These are phyloP conservation scores for Cepaea hortensis DNA, from an alignment of 2,888 invertebrate genomes.

Conservation along the genomic window DNA sequence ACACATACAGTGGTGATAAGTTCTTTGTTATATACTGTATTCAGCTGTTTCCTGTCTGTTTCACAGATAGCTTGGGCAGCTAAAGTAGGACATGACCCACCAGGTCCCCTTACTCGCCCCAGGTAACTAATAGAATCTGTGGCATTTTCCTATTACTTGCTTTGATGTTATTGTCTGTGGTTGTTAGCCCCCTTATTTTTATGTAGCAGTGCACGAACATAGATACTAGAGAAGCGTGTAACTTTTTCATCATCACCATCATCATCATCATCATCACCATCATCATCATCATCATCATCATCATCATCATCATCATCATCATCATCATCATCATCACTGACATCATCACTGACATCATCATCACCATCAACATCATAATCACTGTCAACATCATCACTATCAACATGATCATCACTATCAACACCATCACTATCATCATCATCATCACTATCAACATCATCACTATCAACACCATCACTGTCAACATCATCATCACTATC, in stretches of 20 bases:
- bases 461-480: not conserved
- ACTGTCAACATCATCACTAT: not conserved
- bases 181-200: too few species aligned
- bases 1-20: too few species aligned
- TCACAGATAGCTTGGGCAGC: conserved; percentile 51
- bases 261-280: not conserved
- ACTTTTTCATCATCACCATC: not conserved
- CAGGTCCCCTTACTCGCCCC: conserved; percentile 48
- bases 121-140: conserved; percentile 12
- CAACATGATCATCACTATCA: not conserved
- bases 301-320: too few species aligned
- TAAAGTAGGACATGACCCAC: conserved; percentile 48
- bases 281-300: not conserved
- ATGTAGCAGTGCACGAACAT: too few species aligned
- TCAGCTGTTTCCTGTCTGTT: not conserved
- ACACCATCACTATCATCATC: not conserved
- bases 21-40: not conserved
- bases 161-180: not conserved
- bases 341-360: not conserved
- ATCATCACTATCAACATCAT: not conserved
- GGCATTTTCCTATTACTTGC: not conserved
- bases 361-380: not conserved
- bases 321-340: too few species aligned
- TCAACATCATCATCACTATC: too few species aligned
- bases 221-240: too few species aligned